A percentile compares a stretch with the other conserved stretches of the same genome.
Evolutionary conservation across 2,888 invertebrate species (phyloP).

Genomic region (Caenorhabditis panamensis): DNA sequence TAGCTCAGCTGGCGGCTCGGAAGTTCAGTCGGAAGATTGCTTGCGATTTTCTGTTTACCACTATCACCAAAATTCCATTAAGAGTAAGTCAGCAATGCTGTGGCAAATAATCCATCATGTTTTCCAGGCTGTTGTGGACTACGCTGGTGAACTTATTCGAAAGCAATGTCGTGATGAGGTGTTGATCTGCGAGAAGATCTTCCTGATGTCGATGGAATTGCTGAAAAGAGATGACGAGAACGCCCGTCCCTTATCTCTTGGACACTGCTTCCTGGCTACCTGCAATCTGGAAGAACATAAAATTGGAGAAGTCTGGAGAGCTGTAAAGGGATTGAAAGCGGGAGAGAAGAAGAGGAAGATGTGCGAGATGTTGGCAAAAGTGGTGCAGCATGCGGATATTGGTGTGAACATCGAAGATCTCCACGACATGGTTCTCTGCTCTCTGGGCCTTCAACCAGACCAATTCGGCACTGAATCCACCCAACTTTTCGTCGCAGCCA

Average conservation of each 20-base stretch:
- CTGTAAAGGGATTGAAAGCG: not conserved
- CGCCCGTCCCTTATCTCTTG: slow-evolving; percentile 32
- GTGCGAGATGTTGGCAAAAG: slow-evolving; percentile 56
- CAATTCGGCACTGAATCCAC: slow-evolving; percentile 30
- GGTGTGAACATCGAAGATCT: slow-evolving; percentile 15
- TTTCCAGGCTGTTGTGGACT: slow-evolving; percentile 51
- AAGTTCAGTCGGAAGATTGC: slow-evolving; percentile 9
- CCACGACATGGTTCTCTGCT: slow-evolving; percentile 35
- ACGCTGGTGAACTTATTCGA: slow-evolving; percentile 24
- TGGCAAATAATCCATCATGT: no score
- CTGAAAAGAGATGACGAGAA: slow-evolving; percentile 32
- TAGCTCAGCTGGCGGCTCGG: not conserved
- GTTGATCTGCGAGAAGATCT: slow-evolving; percentile 34
- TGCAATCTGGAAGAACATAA: not conserved
- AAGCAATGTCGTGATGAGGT: not conserved
- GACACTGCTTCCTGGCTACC: slow-evolving; percentile 32
- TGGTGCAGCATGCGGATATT: slow-evolving; percentile 25
- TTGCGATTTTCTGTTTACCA: slow-evolving; percentile 23
- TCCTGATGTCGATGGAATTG: slow-evolving; percentile 31
- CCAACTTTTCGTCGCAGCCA: slow-evolving; percentile 37
- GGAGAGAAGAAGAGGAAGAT: slow-evolving; percentile 41
- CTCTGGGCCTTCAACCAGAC: slow-evolving; percentile 25
- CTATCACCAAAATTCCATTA: slow-evolving; percentile 47
- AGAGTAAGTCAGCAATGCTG: no score
- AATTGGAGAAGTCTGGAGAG: slow-evolving; percentile 27